Conservation (phyloP, 2,113 vertebrate species). For the Xiphias gladius region DNA sequence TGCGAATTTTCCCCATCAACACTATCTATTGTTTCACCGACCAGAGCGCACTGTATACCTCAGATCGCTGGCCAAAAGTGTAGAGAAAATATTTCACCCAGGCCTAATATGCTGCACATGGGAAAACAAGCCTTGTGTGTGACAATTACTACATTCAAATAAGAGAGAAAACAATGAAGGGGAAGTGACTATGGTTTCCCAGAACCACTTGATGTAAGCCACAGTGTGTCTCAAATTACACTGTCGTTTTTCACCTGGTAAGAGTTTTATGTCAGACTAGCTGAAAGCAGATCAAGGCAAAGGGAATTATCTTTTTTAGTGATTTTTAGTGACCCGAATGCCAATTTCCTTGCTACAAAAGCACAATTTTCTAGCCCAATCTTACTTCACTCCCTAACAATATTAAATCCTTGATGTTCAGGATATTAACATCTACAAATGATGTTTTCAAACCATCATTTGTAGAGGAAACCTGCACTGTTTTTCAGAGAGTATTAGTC, state of each 20-base stretch:
- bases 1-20: background rate
- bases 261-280: background rate
- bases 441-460: background rate
- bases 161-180: background rate
- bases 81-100: background rate
- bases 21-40: too few species aligned
- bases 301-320: background rate
- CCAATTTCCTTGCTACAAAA: background rate
- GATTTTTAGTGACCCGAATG: background rate
- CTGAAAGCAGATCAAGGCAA: background rate
- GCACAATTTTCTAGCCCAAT: background rate
- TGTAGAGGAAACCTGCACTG: background rate
- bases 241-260: background rate
- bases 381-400: background rate
- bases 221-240: background rate
- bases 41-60: background rate
- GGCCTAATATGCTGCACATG: too few species aligned
- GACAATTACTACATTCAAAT: background rate
- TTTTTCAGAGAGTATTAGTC: background rate
- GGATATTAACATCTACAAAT: too few species aligned
- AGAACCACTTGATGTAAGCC: background rate
- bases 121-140: conserved; percentile 1
- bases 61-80: background rate
- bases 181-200: conserved; percentile 6
- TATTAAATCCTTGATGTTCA: background rate